phyloP scores from a whole-genome alignment of 2,888 invertebrate species.

The Conistra vaccinii region DNA sequence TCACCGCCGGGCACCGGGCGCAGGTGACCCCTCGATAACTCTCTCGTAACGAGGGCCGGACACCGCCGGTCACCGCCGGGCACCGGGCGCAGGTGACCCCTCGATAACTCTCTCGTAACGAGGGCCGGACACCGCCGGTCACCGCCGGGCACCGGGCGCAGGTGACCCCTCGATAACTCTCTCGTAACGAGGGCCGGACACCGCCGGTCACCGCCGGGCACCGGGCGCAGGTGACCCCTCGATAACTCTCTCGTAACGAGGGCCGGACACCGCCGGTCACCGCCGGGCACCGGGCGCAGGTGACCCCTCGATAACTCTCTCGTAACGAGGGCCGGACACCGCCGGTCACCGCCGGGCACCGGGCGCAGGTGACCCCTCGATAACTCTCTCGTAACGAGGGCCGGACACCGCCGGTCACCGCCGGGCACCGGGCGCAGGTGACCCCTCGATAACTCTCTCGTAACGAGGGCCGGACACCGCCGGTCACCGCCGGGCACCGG shows the following conservation, averaged over 20 bases:
- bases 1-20: not conserved
- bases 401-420: not conserved
- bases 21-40: too few species aligned
- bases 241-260: too few species aligned
- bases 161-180: too few species aligned
- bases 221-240: too few species aligned
- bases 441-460: too few species aligned
- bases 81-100: not conserved
- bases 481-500: not conserved
- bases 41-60: slow-evolving; percentile 8
- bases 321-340: not conserved
- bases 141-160: not conserved
- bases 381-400: too few species aligned
- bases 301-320: too few species aligned
- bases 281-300: not conserved
- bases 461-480: not conserved
- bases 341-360: not conserved
- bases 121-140: not conserved
- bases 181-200: slow-evolving; percentile 2
- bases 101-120: too few species aligned
- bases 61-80: not conserved
- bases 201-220: not conserved
- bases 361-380: too few species aligned
- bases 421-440: not conserved
- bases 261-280: not conserved